Evolutionary conservation across 1,140 invertebrate species (phyloP).

Genomic region (Arctopsyche grandis): DNA sequence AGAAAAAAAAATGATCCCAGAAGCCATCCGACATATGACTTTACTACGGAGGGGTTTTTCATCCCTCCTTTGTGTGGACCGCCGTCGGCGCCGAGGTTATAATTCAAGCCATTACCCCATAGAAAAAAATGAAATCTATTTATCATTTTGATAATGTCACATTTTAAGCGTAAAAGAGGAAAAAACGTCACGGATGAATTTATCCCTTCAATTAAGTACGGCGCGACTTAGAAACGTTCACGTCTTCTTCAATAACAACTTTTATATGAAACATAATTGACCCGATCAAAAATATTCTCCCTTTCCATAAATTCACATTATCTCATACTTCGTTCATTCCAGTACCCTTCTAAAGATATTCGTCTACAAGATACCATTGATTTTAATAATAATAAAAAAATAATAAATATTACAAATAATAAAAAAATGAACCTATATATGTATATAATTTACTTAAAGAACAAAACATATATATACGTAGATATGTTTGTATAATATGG

Average conservation of each 20-base stretch:
- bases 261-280: neutral
- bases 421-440: no score
- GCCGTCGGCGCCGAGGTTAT: constrained; percentile 3
- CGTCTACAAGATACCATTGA: no score
- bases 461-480: no score
- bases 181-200: neutral
- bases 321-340: no score
- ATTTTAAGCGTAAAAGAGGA: neutral
- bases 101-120: constrained; percentile 19
- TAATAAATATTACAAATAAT: no score
- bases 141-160: constrained; percentile 31
- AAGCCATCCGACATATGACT: neutral
- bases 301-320: no score
- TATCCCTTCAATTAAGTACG: constrained; percentile 21
- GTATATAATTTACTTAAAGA: no score
- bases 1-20: neutral
- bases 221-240: neutral
- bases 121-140: constrained; percentile 21
- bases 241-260: no score
- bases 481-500: no score
- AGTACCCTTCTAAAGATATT: no score
- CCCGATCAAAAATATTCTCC: no score
- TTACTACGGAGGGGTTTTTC: neutral
- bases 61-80: neutral
- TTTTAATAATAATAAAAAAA: no score